Evolutionary conservation across 2,888 invertebrate genomes (phyloP), one percentile per base, ranked within the genome.

Genomic region (Drosophila planitibia): DNA sequence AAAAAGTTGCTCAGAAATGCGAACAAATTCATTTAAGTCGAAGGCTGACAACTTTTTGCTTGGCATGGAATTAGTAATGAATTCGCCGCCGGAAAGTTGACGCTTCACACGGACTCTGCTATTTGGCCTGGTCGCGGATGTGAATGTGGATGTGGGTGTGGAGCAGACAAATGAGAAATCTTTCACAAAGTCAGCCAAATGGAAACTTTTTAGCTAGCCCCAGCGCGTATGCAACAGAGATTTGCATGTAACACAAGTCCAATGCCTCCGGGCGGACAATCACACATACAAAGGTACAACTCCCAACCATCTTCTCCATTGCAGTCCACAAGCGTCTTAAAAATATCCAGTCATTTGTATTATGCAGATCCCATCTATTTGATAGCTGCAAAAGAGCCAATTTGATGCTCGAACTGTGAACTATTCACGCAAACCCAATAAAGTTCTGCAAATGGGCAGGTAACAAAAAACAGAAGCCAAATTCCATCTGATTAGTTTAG

Each of bases 1-100:
- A 79, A 84, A 83, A 74, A 76, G 68, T 80, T 78, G 63, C 16
- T 67, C 53, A 74, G 76, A 83, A 83, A 83, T 85, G 74, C 74
- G 58, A 67, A 82, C 76, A 86, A 84, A 84, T 84, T 84, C 70
- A 70, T 84, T 86, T 76, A 84, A 79, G 82, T 81, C 73, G 54
- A 74, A 52, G 58, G 53, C 66, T 52, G 54, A 30, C 59, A 77
- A 81, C 67, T 71, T 81, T 80, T 65, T 68, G 25, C 54, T 33
- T 58, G 60, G 51, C 69, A 64, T 41, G 57, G 68, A 66, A 75
- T 70, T 78, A 67, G 67, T 81, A 82, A 83, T 83, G 75, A 82
- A 83, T 72, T 75, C 64, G 62, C 69, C 51, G 65, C 30, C 44
- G 32, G 33, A 30, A 63, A 44, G 25, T 35, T 14, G 62, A 39